Conservation (phyloP, 2,797 vertebrate genomes). For the Limosa lapponica region DNA sequence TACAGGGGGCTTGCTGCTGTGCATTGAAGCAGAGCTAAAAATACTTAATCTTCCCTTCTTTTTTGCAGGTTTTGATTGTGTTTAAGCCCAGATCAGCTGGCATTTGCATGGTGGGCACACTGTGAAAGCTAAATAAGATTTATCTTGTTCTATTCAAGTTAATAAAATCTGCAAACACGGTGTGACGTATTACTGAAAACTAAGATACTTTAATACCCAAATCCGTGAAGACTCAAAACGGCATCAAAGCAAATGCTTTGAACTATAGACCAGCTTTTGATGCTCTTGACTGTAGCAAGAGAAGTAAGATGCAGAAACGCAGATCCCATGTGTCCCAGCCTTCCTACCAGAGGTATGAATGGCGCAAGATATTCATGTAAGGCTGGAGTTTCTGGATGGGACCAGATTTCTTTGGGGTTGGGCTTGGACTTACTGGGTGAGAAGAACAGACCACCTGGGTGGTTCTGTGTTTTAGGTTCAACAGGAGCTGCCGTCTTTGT, state of each 20-base stretch:
- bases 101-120: background rate
- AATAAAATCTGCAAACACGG: background rate
- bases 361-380: fast-evolving
- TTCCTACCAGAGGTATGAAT: background rate
- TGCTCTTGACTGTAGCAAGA: background rate
- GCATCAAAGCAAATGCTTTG: background rate
- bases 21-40: conserved; percentile 12
- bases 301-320: background rate
- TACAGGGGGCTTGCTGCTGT: background rate
- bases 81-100: background rate
- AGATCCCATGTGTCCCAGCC: background rate
- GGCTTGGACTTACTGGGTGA: background rate
- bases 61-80: background rate
- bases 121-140: background rate
- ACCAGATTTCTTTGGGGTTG: background rate
- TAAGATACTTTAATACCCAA: background rate
- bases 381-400: background rate
- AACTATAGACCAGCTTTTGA: background rate
- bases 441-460: background rate
- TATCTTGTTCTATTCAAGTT: background rate
- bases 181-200: background rate
- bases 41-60: background rate
- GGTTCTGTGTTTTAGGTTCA: background rate
- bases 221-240: background rate
- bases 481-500: background rate